Evolutionary conservation across 1,140 invertebrate species (phyloP).

Genomic region (Apis cerana): DNA sequence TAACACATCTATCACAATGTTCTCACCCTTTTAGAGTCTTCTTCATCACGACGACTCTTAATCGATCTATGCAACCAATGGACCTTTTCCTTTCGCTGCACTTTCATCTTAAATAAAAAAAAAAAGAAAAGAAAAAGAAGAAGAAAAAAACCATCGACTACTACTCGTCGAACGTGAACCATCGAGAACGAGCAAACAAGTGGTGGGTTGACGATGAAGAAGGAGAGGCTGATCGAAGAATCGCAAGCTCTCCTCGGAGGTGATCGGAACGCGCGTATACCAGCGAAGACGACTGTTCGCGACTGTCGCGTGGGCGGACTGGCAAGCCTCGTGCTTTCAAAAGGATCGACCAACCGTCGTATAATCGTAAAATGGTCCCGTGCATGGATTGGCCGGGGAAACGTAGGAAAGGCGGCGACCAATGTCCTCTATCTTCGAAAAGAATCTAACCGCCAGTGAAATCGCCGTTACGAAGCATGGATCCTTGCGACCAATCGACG

Average conservation of each 20-base stretch:
- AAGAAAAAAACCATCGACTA: background rate
- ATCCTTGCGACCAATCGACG: conserved; percentile 48
- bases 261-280: conserved; percentile 45
- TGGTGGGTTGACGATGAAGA: conserved; percentile 23
- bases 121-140: background rate
- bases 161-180: background rate
- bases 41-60: background rate
- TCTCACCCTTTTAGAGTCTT: too few species aligned
- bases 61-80: background rate
- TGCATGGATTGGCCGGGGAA: conserved; percentile 45
- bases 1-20: background rate
- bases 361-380: conserved; percentile 41
- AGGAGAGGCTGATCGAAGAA: conserved; percentile 12
- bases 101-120: background rate
- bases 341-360: conserved; percentile 54
- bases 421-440: conserved; percentile 19
- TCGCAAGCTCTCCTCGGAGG: conserved; percentile 16
- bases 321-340: conserved; percentile 17
- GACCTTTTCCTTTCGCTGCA: background rate
- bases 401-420: conserved; percentile 56
- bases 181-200: conserved; percentile 7
- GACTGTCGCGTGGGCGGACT: conserved; percentile 57
- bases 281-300: conserved; percentile 50
- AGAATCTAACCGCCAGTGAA: conserved; percentile 28
- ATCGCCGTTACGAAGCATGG: background rate